These are phyloP conservation scores for Microchrysa polita DNA, from an alignment of 2,888 invertebrate species.

Conservation along the genomic window DNA sequence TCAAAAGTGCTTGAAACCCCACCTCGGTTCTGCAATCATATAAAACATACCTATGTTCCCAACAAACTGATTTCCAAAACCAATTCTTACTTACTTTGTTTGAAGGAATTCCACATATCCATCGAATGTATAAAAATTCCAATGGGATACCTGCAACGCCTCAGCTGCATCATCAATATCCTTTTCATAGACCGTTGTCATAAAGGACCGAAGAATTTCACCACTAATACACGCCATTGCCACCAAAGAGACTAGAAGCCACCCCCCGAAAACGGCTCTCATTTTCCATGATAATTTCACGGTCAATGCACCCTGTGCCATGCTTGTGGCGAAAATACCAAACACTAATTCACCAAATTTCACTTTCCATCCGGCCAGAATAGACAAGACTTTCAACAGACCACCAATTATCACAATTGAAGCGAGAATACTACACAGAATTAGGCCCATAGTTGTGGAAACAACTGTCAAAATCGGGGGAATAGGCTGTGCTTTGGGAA, in stretches of 20 bases:
- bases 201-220: conserved; percentile 9
- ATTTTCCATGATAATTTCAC: background rate
- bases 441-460: background rate
- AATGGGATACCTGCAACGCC: conserved; percentile 2
- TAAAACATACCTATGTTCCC: background rate
- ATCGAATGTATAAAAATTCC: conserved; percentile 39
- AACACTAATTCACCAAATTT: background rate
- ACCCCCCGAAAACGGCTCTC: background rate
- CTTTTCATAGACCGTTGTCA: background rate
- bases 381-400: background rate
- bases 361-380: background rate
- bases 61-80: no score
- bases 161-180: conserved; percentile 27
- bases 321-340: background rate
- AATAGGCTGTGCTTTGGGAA: conserved; percentile 26
- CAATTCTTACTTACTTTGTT: background rate
- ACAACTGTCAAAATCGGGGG: background rate
- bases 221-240: background rate
- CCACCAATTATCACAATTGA: background rate
- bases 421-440: no score
- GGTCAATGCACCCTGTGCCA: background rate
- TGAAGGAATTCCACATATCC: background rate
- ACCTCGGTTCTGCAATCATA: background rate
- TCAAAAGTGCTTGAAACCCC: background rate
- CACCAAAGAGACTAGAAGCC: conserved; percentile 22